phyloP scores from a whole-genome alignment of 2,113 vertebrate species.

The Limnothrissa miodon region DNA sequence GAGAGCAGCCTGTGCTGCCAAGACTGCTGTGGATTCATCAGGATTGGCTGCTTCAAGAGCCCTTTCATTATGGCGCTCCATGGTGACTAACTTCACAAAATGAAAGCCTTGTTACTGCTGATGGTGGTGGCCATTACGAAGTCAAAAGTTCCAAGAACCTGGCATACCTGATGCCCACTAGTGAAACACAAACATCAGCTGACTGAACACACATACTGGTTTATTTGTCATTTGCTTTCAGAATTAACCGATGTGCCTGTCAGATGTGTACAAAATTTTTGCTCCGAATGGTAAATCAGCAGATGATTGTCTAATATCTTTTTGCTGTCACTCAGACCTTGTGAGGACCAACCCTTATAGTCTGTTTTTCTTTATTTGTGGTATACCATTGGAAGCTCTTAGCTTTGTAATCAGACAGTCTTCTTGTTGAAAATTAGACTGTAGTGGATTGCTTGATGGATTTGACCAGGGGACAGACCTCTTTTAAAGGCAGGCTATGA shows the following conservation, averaged over 20 bases:
- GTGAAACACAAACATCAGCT: background rate
- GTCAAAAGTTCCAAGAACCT: slow-evolving; percentile 34
- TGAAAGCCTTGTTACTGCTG: slow-evolving; percentile 40
- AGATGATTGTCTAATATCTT: background rate
- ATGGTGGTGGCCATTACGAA: slow-evolving; percentile 32
- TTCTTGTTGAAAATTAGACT: background rate
- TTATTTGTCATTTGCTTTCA: background rate
- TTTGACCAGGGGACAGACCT: background rate
- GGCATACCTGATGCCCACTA: background rate
- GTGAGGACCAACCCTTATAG: background rate
- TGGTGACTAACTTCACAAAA: slow-evolving; percentile 41
- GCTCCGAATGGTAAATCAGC: background rate
- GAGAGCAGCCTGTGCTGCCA: background rate
- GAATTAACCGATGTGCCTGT: background rate
- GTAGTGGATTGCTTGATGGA: background rate
- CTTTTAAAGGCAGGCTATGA: background rate
- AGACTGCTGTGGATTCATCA: background rate
- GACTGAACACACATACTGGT: background rate
- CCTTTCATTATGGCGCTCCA: slow-evolving; percentile 43
- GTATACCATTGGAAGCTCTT: background rate
- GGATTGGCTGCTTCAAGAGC: slow-evolving; percentile 15
- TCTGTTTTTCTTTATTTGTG: background rate
- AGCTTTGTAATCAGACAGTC: background rate
- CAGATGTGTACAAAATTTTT: background rate
- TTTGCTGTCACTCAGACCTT: background rate